These are phyloP conservation scores for Eristalis arbustorum DNA, from an alignment of 2,888 invertebrate genomes.

Conservation along the genomic window DNA sequence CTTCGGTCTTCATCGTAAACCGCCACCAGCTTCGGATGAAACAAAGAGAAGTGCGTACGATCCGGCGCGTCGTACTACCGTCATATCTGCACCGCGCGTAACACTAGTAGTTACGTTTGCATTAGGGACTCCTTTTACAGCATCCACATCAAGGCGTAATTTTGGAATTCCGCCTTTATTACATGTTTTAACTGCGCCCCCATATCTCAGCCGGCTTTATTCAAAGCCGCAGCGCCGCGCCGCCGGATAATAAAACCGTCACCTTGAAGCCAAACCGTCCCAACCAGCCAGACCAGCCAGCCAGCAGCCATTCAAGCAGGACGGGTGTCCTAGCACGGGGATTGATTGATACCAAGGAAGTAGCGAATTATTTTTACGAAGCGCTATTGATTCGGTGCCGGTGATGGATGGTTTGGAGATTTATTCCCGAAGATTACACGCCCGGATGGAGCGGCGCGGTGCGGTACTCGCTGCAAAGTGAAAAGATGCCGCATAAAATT, in stretches of 20 bases:
- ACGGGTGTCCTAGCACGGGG: background rate
- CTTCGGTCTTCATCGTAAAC: background rate
- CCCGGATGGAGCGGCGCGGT: background rate
- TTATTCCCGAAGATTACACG: conserved; percentile 43
- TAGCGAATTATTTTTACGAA: conserved; percentile 41
- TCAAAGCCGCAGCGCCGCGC: background rate
- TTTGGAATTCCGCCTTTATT: conserved; percentile 28
- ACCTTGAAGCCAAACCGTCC: conserved; percentile 11
- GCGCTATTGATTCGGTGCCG: conserved; percentile 15
- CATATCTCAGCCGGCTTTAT: conserved; percentile 2
- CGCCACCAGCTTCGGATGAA: background rate
- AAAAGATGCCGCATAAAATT: conserved; percentile 30
- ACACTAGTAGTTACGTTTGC: background rate
- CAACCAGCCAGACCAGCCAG: background rate
- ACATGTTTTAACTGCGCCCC: conserved; percentile 27
- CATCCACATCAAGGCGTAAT: conserved; percentile 10
- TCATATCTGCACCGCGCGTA: background rate
- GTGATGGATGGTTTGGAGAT: conserved; percentile 31
- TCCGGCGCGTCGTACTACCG: background rate
- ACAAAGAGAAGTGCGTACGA: background rate
- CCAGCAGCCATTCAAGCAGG: background rate
- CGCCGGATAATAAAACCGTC: conserved; percentile 17
- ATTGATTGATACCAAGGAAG: conserved; percentile 28
- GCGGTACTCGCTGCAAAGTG: conserved; percentile 4
- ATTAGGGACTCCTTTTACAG: background rate